A percentile compares a stretch with the other conserved stretches of the same genome.
phyloP scores from a whole-genome alignment of 2,888 invertebrate species.

The Ariolimax columbianus region DNA sequence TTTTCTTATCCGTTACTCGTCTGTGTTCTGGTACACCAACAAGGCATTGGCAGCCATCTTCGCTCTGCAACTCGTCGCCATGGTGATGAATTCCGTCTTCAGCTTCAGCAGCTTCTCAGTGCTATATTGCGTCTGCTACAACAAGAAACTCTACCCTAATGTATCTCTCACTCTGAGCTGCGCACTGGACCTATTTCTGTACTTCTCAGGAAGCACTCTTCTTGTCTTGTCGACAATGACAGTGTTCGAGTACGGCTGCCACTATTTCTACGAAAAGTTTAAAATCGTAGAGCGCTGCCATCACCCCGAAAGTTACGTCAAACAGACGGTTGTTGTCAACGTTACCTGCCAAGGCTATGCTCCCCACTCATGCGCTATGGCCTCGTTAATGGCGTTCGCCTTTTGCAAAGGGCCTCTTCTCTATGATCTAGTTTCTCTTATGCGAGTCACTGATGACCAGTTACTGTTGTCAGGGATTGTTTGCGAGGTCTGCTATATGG shows the following conservation, averaged over 20 bases:
- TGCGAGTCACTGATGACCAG: constrained; percentile 65
- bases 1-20: constrained; percentile 88
- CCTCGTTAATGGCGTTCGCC: constrained; percentile 87
- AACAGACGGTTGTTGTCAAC: constrained; percentile 64
- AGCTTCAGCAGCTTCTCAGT: constrained; percentile 88
- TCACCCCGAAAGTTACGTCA: constrained; percentile 65
- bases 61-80: constrained; percentile 88
- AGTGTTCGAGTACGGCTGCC: constrained; percentile 77
- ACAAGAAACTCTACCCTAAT: constrained; percentile 61
- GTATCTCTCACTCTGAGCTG: constrained; percentile 71
- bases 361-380: constrained; percentile 89
- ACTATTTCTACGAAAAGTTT: constrained; percentile 74
- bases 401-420: constrained; percentile 90
- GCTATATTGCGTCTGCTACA: constrained; percentile 84
- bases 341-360: constrained; percentile 84
- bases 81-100: constrained; percentile 86
- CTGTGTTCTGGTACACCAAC: constrained; percentile 92
- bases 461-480: constrained; percentile 70
- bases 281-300: constrained; percentile 69
- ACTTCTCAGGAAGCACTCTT: constrained; percentile 85
- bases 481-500: constrained; percentile 82
- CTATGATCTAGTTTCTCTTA: constrained; percentile 88
- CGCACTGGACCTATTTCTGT: constrained; percentile 79
- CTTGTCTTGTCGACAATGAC: constrained; percentile 86
- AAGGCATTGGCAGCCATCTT: constrained; percentile 89